Base-by-base conservation (phyloP, 2,888 invertebrate genomes). In the Drosophila dives region DNA sequence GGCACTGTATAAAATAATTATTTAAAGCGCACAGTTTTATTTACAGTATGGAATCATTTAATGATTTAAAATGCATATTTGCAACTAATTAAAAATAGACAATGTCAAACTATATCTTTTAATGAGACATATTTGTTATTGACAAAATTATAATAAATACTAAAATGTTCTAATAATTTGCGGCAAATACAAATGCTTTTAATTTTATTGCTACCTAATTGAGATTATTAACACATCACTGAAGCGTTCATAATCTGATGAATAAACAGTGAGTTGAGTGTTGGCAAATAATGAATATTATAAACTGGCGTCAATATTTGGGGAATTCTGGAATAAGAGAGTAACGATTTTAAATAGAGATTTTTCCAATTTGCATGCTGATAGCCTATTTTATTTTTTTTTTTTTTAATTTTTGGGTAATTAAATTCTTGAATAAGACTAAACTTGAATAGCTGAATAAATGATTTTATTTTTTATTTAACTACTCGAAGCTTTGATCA, bases 381-480 rank as follows among this genome's bases (percentile, higher is more conserved):
- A 48, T 2, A 15, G 7, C 3, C 1, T 33, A 23, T 3, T 38
- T 36, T 11, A 6, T 26, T 15, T 1, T 12, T 11, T 0, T 3
- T n/a, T 23, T 15, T 8, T 8, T 20, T 7, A 20, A 15, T 4
- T 23, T 45, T 1, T 15, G 8, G 8, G 20, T 15, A 45, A 45
- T 45, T 45, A 23, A 45, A 8, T 23, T 23, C 4, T 23, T 45
- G 15, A 26, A 33, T 17, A n/a, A 15, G 20, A 33, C 36, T 54
- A 33, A 17, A 49, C 26, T 36, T 40, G 49, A 70, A 58, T 12
- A 32, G 38, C 42, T n/a, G 40, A 40, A 62, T 49, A 58, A 49
- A 38, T 32, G 34, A 59, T 33, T 45, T 11, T 36, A 38, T 20
- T 29, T 33, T 45, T 11, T 33, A 38, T 20, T 29, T 29, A 50